Base-by-base conservation (phyloP, 2,888 invertebrate genomes). In the Cyclophora albipunctata region DNA sequence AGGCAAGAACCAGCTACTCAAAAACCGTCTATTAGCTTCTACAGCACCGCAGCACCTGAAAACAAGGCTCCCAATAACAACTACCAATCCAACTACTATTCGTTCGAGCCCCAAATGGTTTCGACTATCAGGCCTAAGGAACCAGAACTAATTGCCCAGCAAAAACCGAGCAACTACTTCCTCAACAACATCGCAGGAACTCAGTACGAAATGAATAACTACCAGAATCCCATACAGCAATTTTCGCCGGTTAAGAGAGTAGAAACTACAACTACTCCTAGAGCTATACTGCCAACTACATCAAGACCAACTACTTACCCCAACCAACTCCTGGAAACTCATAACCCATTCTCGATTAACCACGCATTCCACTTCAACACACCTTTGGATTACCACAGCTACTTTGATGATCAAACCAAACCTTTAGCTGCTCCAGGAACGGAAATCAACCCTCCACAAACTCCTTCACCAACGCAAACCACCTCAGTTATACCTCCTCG, bases 331-430 rank as follows among this genome's bases (percentile, higher is more conserved):
- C 61, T 88, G 7, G 87, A 88, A 63, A 88, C 88, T 6, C 88
- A 88, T 50, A 88, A 88, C 58, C 88, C 89, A 2, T 89, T 84
- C 59, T 86, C 86, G 1, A 88, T 88, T 49, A 90, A 89, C 58
- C 88, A 88, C 60, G 88, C 86, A 0, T 88, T 88, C 71, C 84
- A 86, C 60, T 84, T 84, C 53, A 89, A 84, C 60, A 87, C 87
- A 47, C 87, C 88, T 4, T 66, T 86, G 51, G 89, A 87, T 54
- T 84, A 87, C 57, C 84, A 84, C 49, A 81, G 70, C 52, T 82
- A 78, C 58, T 81, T 78, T 35, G 85, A 88, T 34, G 87, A 87
- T 45, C 69, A 74, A 43, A 84, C 83, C 62, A 81, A 81, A 54
- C 70, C 78, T 7, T 66, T 73, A 42, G 67, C 67, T 2, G 73